Percentiles rank a stretch among this genome's conserved stretches.
phyloP scores from a whole-genome alignment of 2,888 invertebrate genomes.

The Cylloceria caligata region DNA sequence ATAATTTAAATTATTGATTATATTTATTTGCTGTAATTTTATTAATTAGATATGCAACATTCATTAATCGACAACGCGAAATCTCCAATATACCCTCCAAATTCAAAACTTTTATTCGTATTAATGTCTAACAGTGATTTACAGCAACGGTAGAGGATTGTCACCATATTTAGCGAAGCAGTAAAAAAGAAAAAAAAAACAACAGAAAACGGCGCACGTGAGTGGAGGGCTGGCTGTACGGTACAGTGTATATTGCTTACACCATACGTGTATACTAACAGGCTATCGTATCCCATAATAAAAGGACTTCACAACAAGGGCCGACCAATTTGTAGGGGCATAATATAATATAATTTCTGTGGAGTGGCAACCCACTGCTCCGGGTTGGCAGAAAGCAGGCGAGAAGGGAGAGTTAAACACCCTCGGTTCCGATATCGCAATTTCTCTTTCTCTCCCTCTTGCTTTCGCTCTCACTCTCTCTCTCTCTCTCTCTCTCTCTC shows the following conservation, averaged over 20 bases:
- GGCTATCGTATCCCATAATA: constrained; percentile 56
- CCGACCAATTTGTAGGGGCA: constrained; percentile 61
- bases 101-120: not conserved
- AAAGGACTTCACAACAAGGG: constrained; percentile 62
- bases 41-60: not conserved
- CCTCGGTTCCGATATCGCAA: constrained; percentile 37
- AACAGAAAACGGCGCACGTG: constrained; percentile 3
- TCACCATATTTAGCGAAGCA: constrained; percentile 19
- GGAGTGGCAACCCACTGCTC: constrained; percentile 49
- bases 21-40: not conserved
- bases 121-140: constrained; percentile 10
- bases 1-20: too few species aligned
- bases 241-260: constrained; percentile 34
- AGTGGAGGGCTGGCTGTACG: constrained; percentile 11
- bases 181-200: constrained; percentile 26
- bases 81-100: not conserved
- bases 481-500: not conserved
- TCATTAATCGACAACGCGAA: not conserved
- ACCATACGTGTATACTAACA: constrained; percentile 46
- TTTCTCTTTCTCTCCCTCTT: not conserved
- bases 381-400: constrained; percentile 1
- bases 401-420: constrained; percentile 37
- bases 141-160: not conserved
- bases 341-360: constrained; percentile 59
- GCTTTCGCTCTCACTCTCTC: constrained; percentile 9